Evolutionary conservation across 2,797 vertebrate genomes (phyloP).

Genomic region (Amniataba percoides): DNA sequence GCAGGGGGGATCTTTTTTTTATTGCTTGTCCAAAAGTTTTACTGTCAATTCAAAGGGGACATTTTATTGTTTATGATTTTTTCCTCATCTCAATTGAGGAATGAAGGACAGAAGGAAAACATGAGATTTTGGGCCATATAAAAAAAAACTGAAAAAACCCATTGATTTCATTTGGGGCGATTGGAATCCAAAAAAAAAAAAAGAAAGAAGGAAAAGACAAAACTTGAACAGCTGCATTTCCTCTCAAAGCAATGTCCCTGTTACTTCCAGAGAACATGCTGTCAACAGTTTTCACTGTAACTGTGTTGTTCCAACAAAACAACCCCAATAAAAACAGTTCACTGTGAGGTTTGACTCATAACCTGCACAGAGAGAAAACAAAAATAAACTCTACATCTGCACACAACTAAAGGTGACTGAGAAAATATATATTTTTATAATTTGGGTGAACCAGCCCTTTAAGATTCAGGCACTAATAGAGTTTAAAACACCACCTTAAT

Average conservation of each 20-base stretch:
- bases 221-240: neutral
- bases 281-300: conserved; percentile 24
- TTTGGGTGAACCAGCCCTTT: conserved; percentile 8
- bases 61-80: neutral
- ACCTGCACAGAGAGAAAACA: neutral
- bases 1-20: neutral
- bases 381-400: neutral
- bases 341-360: conserved; percentile 27
- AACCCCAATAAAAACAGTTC: conserved; percentile 36
- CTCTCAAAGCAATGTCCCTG: neutral
- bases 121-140: neutral
- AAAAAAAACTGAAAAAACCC: conserved; percentile 6
- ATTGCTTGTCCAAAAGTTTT: neutral
- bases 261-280: neutral
- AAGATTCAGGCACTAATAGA: conserved; percentile 15
- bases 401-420: neutral
- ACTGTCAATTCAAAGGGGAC: neutral
- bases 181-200: neutral
- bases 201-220: neutral
- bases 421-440: conserved; percentile 3
- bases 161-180: neutral
- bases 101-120: neutral
- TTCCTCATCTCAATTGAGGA: neutral
- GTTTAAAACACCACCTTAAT: conserved; percentile 36
- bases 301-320: conserved; percentile 13